Base-by-base conservation (phyloP, 2,113 vertebrate species). In the Sporophila hypoxantha region DNA sequence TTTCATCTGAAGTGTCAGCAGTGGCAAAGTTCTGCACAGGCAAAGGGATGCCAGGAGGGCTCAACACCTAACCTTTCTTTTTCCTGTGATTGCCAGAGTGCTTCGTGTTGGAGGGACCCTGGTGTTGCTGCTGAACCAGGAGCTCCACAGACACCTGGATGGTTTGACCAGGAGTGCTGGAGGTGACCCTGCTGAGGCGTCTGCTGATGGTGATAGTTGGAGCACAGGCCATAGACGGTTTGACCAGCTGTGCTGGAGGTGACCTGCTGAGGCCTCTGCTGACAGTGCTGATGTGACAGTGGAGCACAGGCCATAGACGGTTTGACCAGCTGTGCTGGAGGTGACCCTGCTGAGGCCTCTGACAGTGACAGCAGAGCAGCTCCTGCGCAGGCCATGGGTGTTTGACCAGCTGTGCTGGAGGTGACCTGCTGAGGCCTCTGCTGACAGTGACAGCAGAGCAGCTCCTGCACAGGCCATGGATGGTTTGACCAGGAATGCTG, bases 121-220 rank as follows among this genome's bases (percentile, higher is more conserved):
- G 20, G 97, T 99, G 12, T 56, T 99, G 64, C 95, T 99, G 85
- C 96, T 99, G 62, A 99, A 97, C 67, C 97, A 96, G 60, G 97
- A 97, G 68, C 97, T 99, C 68, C 94, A 83, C 13, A 86, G 88
- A 69, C 15, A 47, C 42, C 47, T 98, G 50, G 95, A 92, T 56
- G 32, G 55, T 34, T 23, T 56, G 53, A 22, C 55, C 20, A 56
- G 55, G 8, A 9, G 52, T 32, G 4, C 52, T 55, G 53, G 30
- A 55, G 30, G 53, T 14, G 30, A 3, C 53, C 52, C 29, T 53
- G 29, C 52, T 53, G 52, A 53, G 37, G 11, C 37, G 10, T 37
- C 37, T 37, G 37, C 37, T 37, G 37, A 37, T 10, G 10, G 37
- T 64, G 55, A 57, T 17, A 8, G 36, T 14, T 14, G n/a, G 69